Evolutionary conservation across 1,140 invertebrate genomes (phyloP).

Genomic region (Nymphalis io): DNA sequence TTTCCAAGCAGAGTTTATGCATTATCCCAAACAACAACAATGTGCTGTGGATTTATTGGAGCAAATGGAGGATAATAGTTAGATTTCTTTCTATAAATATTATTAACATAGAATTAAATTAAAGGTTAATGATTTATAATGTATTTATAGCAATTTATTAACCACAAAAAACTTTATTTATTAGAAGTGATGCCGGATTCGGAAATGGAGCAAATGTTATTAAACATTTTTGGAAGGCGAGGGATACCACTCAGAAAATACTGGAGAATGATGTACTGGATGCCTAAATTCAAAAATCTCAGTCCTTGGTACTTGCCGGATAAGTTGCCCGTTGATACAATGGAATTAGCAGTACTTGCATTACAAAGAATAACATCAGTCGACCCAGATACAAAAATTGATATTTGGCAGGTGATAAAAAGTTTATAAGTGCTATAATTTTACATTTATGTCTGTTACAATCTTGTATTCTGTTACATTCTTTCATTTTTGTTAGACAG

Average conservation of each 20-base stretch:
- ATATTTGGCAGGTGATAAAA: slow-evolving; percentile 82
- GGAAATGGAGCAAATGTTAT: slow-evolving; percentile 91
- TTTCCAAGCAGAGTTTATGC: slow-evolving; percentile 93
- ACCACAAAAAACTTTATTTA: not conserved
- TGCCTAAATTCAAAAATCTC: slow-evolving; percentile 96
- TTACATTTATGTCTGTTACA: too few relatives aligned
- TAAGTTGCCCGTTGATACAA: slow-evolving; percentile 86
- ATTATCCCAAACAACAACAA: slow-evolving; percentile 97
- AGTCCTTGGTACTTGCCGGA: slow-evolving; percentile 94
- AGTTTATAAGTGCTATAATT: too few relatives aligned
- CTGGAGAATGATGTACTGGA: slow-evolving; percentile 98
- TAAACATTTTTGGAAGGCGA: slow-evolving; percentile 91
- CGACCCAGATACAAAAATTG: slow-evolving; percentile 89
- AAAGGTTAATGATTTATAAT: not conserved
- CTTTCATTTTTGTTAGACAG: slow-evolving; percentile 78
- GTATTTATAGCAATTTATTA: slow-evolving; percentile 17
- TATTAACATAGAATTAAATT: too few relatives aligned
- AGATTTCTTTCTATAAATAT: slow-evolving; percentile 29
- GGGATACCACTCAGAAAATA: slow-evolving; percentile 91
- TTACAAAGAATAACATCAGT: slow-evolving; percentile 92
- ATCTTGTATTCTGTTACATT: not conserved
- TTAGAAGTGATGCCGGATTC: slow-evolving; percentile 94
- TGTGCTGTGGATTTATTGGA: slow-evolving; percentile 92
- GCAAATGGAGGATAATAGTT: slow-evolving; percentile 95
- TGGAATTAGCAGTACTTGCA: slow-evolving; percentile 92